Evolutionary conservation across 1,140 invertebrate genomes (phyloP).

Genomic region (Drosophila hydei): DNA sequence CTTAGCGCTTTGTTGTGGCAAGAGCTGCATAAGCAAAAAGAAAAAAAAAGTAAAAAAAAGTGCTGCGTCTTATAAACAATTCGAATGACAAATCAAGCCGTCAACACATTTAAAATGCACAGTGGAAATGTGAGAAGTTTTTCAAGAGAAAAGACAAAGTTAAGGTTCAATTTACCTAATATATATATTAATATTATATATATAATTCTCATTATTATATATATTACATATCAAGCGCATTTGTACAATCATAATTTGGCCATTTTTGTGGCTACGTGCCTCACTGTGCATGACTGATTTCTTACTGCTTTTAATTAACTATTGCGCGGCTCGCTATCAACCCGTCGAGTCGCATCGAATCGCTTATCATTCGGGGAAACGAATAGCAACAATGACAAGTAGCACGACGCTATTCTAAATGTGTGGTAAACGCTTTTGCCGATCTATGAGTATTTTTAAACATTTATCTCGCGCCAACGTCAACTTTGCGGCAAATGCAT

Average conservation of each 20-base stretch:
- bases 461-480: constrained; percentile 60
- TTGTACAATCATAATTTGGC: neutral
- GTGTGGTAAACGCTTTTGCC: constrained; percentile 12
- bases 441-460: constrained; percentile 35
- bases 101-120: neutral
- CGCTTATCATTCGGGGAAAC: constrained; percentile 31
- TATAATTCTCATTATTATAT: no score
- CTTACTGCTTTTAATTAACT: constrained; percentile 23
- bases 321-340: constrained; percentile 19
- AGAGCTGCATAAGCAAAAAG: neutral
- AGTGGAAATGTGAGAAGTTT: neutral
- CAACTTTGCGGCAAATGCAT: constrained; percentile 37
- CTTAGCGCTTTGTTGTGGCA: neutral
- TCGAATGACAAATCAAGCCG: neutral
- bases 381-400: constrained; percentile 14
- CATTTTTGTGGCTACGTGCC: neutral
- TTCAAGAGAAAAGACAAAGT: neutral
- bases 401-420: constrained; percentile 1
- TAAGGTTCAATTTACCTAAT: no score
- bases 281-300: neutral
- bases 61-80: neutral
- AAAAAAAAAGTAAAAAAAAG: neutral
- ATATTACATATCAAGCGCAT: no score
- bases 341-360: neutral
- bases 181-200: no score